Base-by-base conservation (phyloP, 2,888 invertebrate species). In the Thelaira solivaga region DNA sequence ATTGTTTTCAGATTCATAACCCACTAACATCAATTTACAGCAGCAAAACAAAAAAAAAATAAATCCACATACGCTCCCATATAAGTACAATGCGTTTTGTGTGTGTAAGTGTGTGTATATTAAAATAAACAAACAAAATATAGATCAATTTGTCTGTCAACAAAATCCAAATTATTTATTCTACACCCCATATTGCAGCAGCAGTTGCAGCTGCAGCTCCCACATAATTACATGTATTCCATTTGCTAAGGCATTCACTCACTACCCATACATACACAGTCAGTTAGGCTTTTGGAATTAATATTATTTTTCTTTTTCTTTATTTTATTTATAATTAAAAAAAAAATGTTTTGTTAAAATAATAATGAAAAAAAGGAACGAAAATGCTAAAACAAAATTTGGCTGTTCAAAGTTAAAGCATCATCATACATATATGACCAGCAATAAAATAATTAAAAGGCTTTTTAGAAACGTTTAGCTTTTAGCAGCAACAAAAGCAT, bases 91-190 rank as follows among this genome's bases (percentile, higher is more conserved):
- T 39, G 36, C 7, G 5, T 13, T 6, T 13, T 39, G 24, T 31
- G 43, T 20, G 20, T 22, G 53, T 45, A 29, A 18, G 45, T 29
- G 29, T 67, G 34, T 74, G 73, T 31, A n/a, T n/a, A 76, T 53
- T 20, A 61, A 51, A 13, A 36, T 1, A 36, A 36, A 13, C 1
- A 36, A 36, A 39, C n/a, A 13, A 8, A 49, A 61, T 62, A 67
- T 72, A 57, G 67, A 76, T 67, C 67, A 76, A 72, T 76, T 76
- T 72, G 67, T 67, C 34, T 47, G 72, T 57, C 65, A 67, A 62
- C 53, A 67, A 49, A 59, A 67, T 51, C 24, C 26, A 53, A 71
- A 53, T 34, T 57, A 47, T 49, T 64, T 39, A 39, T 49, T 39
- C 13, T 34, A 8, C 36, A 45, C 34, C 34, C 36, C 39, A 43